phyloP scores from a whole-genome alignment of 92 coral and sea anemone species.

The Porites cylindrica region DNA sequence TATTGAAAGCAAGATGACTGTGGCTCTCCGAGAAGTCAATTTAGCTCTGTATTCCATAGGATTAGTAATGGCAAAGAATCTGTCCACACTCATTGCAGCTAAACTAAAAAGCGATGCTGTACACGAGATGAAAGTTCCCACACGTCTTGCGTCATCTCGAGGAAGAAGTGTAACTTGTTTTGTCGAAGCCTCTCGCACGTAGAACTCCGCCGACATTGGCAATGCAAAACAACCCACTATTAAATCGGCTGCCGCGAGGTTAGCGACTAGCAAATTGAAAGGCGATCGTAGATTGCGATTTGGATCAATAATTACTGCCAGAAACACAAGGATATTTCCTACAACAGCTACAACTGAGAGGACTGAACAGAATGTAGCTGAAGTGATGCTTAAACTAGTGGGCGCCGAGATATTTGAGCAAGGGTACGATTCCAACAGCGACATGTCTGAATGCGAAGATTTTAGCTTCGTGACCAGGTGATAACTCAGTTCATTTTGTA shows the following conservation, averaged over 20 bases:
- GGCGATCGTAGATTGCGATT: conserved; percentile 84
- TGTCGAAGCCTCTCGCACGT: conserved; percentile 71
- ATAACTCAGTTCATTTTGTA: no score
- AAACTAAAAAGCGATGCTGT: conserved; percentile 90
- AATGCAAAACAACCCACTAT: conserved; percentile 81
- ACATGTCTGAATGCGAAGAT: conserved; percentile 48
- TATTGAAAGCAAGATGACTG: conserved; percentile 60
- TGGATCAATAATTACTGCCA: conserved; percentile 83
- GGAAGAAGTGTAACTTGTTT: conserved; percentile 7
- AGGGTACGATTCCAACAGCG: conserved; percentile 64
- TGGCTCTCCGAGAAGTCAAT: conserved; percentile 64
- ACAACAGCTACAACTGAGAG: conserved; percentile 66
- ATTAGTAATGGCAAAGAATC: conserved; percentile 81
- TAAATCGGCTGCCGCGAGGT: conserved; percentile 81
- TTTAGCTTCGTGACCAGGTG: not conserved
- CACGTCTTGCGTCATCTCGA: conserved; percentile 68
- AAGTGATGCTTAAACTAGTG: conserved; percentile 67
- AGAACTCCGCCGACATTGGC: conserved; percentile 79
- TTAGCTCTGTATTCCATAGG: conserved; percentile 81
- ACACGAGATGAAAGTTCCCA: conserved; percentile 77
- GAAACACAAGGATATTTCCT: conserved; percentile 74
- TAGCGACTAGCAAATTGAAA: conserved; percentile 82
- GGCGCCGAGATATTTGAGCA: conserved; percentile 79
- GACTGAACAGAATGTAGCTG: conserved; percentile 68
- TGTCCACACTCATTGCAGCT: conserved; percentile 86